phyloP scores from a whole-genome alignment of 2,888 invertebrate genomes.

The Halictus ligatus region DNA sequence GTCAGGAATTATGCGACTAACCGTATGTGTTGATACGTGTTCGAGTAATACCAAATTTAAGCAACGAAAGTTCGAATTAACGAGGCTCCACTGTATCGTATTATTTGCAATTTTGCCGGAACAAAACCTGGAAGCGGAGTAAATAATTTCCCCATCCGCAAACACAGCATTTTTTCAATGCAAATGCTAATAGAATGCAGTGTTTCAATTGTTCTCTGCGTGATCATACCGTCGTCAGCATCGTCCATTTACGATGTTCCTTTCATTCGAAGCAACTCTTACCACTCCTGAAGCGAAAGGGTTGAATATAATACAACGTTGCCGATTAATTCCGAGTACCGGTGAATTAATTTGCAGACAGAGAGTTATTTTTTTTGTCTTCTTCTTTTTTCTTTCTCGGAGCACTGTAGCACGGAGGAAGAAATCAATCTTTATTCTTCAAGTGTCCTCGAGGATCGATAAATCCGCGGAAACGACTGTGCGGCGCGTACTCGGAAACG shows the following conservation, averaged over 20 bases:
- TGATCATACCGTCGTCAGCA: not conserved
- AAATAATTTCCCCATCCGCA: not conserved
- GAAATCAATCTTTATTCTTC: conserved; percentile 50
- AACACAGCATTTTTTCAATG: not conserved
- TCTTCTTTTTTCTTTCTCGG: not conserved
- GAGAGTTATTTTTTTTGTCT: not conserved
- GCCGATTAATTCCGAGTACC: conserved; percentile 1
- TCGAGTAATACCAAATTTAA: no score
- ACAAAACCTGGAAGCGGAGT: not conserved
- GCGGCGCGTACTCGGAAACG: conserved; percentile 26
- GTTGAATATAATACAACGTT: not conserved
- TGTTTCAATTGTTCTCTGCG: not conserved
- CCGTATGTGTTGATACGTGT: no score
- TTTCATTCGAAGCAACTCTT: not conserved
- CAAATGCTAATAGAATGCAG: not conserved
- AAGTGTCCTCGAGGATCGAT: conserved; percentile 45
- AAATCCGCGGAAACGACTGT: conserved; percentile 50
- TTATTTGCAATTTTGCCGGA: not conserved
- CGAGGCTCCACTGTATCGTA: no score
- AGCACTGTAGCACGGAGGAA: not conserved
- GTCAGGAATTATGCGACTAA: no score
- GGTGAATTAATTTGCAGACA: not conserved
- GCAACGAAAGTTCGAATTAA: no score
- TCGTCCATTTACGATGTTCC: not conserved
- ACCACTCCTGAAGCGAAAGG: not conserved